A percentile compares a stretch with the other conserved stretches of the same genome.
These are phyloP conservation scores for Mycetomoellerius zeteki DNA, from an alignment of 1,140 invertebrate genomes.

Conservation along the genomic window DNA sequence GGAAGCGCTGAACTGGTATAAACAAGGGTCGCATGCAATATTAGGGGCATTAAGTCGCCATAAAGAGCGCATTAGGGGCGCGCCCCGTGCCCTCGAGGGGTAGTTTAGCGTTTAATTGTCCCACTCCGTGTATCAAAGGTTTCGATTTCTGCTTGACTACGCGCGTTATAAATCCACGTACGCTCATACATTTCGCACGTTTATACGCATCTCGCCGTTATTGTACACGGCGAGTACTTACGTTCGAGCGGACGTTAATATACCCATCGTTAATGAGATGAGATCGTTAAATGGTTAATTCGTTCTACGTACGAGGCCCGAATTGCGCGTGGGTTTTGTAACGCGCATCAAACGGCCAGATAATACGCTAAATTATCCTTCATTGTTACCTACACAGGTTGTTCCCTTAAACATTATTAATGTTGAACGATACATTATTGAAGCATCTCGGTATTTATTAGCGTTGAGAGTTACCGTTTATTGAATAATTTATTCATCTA, in stretches of 20 bases:
- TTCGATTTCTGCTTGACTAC: conserved; percentile 85
- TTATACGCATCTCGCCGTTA: conserved; percentile 34
- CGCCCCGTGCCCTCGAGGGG: conserved; percentile 84
- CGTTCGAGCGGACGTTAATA: conserved; percentile 36
- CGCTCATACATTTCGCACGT: conserved; percentile 70
- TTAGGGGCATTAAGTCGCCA: conserved; percentile 87
- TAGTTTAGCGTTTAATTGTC: conserved; percentile 87
- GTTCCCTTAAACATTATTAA: conserved; percentile 44
- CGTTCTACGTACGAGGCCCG: conserved; percentile 15
- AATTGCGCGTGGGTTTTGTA: conserved; percentile 43
- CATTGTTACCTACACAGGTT: conserved; percentile 13
- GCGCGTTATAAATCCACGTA: conserved; percentile 80
- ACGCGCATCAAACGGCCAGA: conserved; percentile 39
- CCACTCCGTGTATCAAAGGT: conserved; percentile 86
- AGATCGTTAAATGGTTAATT: conserved; percentile 60
- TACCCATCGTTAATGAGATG: conserved; percentile 58
- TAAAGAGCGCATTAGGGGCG: conserved; percentile 87
- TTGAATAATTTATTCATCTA: not conserved
- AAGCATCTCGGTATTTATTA: not conserved
- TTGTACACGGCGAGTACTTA: conserved; percentile 42
- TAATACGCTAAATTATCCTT: conserved; percentile 39
- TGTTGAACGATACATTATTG: not conserved
- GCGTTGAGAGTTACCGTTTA: not conserved
- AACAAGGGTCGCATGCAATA: conserved; percentile 87
- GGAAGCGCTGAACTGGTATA: conserved; percentile 85